phyloP scores from a whole-genome alignment of 2,113 vertebrate genomes.

The Apistogramma diplotaenia region DNA sequence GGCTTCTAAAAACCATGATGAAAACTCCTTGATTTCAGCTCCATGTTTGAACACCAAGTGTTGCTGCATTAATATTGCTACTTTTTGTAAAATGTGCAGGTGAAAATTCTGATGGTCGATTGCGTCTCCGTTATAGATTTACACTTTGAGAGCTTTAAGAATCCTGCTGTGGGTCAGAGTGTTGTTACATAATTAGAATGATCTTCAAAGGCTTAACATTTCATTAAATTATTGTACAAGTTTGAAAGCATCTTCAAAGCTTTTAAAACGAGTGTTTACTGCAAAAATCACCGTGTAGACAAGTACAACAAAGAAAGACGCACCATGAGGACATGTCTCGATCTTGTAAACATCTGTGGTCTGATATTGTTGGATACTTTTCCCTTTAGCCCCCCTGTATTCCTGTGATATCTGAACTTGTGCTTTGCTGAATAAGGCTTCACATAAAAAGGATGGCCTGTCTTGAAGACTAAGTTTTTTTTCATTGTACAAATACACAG shows the following conservation, averaged over 20 bases:
- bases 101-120: neutral
- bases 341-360: neutral
- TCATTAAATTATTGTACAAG: neutral
- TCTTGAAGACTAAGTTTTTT: neutral
- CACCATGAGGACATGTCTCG: neutral
- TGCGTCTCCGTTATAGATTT: neutral
- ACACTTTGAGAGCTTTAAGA: neutral
- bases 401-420: neutral
- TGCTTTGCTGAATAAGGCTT: neutral
- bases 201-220: neutral
- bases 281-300: neutral
- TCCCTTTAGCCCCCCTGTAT: neutral
- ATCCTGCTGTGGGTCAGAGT: too few relatives aligned
- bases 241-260: neutral
- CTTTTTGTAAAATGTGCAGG: neutral
- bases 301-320: neutral
- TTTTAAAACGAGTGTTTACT: neutral
- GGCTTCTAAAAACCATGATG: neutral
- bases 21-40: neutral
- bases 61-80: neutral
- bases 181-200: neutral
- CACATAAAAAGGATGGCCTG: neutral
- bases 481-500: neutral
- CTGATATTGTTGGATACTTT: neutral
- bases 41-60: neutral